Conservation (phyloP, 2,797 vertebrate species). For the Chaetophractus vellerosus region DNA sequence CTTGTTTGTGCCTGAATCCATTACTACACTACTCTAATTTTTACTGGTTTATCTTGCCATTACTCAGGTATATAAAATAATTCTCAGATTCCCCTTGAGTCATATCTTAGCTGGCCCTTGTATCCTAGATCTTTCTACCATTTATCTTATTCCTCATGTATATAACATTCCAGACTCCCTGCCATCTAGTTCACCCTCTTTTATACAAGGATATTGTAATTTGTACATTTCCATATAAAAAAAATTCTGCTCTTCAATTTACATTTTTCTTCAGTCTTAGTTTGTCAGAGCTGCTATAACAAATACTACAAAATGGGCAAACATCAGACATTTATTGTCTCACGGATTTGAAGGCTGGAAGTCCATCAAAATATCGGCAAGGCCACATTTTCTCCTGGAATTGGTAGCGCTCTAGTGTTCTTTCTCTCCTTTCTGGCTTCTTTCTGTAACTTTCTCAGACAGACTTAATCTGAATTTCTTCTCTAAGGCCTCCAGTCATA, state of each 20-base stretch:
- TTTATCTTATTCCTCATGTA: neutral
- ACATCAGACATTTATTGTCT: too few relatives aligned
- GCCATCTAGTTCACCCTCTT: neutral
- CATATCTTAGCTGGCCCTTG: neutral
- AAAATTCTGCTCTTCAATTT: neutral
- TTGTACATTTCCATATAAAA: constrained; percentile 13
- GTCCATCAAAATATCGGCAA: too few relatives aligned
- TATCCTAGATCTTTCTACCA: neutral
- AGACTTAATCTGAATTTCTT: too few relatives aligned
- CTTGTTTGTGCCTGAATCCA: constrained; percentile 7
- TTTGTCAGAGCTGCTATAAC: too few relatives aligned
- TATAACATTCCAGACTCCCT: neutral
- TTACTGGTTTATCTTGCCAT: neutral
- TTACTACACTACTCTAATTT: neutral
- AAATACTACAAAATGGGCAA: too few relatives aligned
- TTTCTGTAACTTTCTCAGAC: too few relatives aligned
- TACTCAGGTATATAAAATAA: constrained; percentile 18
- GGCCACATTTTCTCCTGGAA: too few relatives aligned
- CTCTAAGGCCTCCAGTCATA: too few relatives aligned
- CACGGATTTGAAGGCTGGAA: too few relatives aligned
- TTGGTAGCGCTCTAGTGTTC: too few relatives aligned
- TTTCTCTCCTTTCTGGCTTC: too few relatives aligned
- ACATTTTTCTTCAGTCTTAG: neutral
- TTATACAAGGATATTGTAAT: neutral
- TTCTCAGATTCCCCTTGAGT: neutral